Base-by-base conservation (phyloP, 2,797 vertebrate species). In the Poeciliopsis gracilis region DNA sequence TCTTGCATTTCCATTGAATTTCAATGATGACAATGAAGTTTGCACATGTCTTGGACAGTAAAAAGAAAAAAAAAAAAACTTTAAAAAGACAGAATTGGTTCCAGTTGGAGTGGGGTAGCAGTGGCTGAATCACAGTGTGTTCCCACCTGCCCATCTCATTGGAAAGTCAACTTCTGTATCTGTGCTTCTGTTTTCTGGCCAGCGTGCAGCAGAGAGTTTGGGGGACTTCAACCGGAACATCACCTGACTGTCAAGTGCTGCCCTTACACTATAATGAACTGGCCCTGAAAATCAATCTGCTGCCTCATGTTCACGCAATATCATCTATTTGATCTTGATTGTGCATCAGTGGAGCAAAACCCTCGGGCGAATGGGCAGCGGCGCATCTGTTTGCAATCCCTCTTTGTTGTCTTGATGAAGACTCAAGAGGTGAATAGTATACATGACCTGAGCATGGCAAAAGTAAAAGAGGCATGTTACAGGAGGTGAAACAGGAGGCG, bases 301-400 rank as follows among this genome's bases (percentile, higher is more conserved):
- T 86, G 75, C 81, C 90, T 91, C 87, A 84, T 63, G 82, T 86
- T 85, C 73, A 77, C 87, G 87, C 83, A 86, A 85, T 92, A 94
- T 90, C 86, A 90, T 91, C 89, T 81, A 76, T 89, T 92, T 84
- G 85, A 93, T 93, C 89, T 93, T 93, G 92, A 94, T 90, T 90
- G 87, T 91, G 90, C 89, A 90, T 88, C 88, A 72, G 73, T 81
- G 81, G 87, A 86, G 88, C 90, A 88, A 90, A 90, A 87, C 90
- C 88, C 79, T 82, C 82, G 86, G 79, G 84, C 85, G 85, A 90
- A 92, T 89, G 87, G 88, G 82, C 72, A 77, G 72, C 76, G n/a
- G 75, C 75, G 84, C 90, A 86, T 92, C 85, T 90, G 89, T 88
- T 87, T 33, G 82, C 82, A 77, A 80, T 91, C 86, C 71, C 81